Percentiles rank a stretch among this genome's conserved stretches.
Evolutionary conservation across 2,797 vertebrate genomes (phyloP).

Genomic region (Eupleurogrammus muticus): DNA sequence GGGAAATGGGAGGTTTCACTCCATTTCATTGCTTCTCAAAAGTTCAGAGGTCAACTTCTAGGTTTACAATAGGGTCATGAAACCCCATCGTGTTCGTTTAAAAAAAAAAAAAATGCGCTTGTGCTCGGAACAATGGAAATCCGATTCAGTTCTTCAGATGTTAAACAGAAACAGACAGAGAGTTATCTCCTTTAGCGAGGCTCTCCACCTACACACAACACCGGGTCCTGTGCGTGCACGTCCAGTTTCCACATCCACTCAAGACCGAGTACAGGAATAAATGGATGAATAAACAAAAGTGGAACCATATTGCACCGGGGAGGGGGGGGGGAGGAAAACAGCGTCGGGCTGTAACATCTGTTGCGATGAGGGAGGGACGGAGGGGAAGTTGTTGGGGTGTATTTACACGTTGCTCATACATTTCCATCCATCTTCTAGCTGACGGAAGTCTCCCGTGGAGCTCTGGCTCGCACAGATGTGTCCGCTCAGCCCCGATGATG

Average conservation of each 20-base stretch:
- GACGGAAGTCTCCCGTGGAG: constrained; percentile 57
- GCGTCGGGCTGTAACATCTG: constrained; percentile 66
- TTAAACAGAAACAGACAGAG: constrained; percentile 28
- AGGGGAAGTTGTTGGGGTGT: constrained; percentile 61
- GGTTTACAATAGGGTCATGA: constrained; percentile 81
- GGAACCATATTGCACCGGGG: constrained; percentile 68
- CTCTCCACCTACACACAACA: constrained; percentile 42
- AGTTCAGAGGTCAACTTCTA: constrained; percentile 76
- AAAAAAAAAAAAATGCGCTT: no score
- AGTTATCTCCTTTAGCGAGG: constrained; percentile 68
- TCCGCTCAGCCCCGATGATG: constrained; percentile 46
- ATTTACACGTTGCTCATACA: constrained; percentile 70
- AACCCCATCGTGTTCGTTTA: constrained; percentile 60
- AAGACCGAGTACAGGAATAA: constrained; percentile 54
- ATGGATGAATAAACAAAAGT: constrained; percentile 76
- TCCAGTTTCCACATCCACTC: constrained; percentile 66
- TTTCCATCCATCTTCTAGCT: constrained; percentile 70
- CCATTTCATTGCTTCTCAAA: constrained; percentile 74
- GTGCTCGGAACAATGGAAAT: no score
- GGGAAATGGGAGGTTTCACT: constrained; percentile 73
- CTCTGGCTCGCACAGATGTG: constrained; percentile 66
- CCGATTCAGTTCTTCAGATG: no score
- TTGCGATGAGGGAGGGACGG: constrained; percentile 56
- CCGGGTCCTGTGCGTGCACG: constrained; percentile 37
- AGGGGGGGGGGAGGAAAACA: constrained; percentile 54